Percentiles rank a stretch among this genome's conserved stretches.
Conservation (phyloP, 2,888 invertebrate genomes). For the Oxyteleia sp. region DNA sequence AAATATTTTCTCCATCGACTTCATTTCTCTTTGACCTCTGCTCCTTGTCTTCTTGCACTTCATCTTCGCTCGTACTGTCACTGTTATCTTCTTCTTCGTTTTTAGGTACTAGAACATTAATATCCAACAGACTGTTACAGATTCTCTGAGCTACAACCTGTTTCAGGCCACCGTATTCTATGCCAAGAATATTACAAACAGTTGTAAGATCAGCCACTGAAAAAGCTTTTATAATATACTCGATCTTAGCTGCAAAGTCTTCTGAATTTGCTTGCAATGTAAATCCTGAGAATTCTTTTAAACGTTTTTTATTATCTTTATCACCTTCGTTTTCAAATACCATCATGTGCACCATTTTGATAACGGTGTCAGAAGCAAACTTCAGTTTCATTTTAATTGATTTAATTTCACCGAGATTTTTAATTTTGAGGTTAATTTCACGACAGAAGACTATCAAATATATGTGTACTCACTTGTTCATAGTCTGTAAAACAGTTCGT, state of each 20-base stretch:
- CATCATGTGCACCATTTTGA: conserved; percentile 15
- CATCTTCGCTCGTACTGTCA: conserved; percentile 8
- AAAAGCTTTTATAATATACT: too few species aligned
- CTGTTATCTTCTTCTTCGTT: neutral
- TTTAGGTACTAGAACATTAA: neutral
- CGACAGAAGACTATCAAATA: neutral
- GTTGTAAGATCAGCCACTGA: conserved; percentile 18
- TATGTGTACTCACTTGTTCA: neutral
- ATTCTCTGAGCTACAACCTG: neutral
- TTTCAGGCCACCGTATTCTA: conserved; percentile 18
- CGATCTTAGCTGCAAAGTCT: too few species aligned
- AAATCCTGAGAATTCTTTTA: conserved; percentile 23
- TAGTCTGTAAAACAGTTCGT: conserved; percentile 2
- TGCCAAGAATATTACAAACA: conserved; percentile 24
- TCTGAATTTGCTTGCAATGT: too few species aligned
- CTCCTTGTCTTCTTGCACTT: conserved; percentile 2
- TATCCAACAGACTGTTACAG: neutral
- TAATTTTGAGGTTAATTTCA: conserved; percentile 6
- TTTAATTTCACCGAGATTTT: conserved; percentile 21
- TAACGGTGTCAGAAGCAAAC: conserved; percentile 1
- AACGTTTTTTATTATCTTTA: conserved; percentile 4
- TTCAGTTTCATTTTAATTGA: conserved; percentile 7
- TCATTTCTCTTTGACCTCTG: too few species aligned
- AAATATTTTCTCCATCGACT: too few species aligned
- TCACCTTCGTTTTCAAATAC: conserved; percentile 36